Evolutionary conservation across 23 tunicate genomes (phyloP).

Genomic region (Halocynthia aurantium): DNA sequence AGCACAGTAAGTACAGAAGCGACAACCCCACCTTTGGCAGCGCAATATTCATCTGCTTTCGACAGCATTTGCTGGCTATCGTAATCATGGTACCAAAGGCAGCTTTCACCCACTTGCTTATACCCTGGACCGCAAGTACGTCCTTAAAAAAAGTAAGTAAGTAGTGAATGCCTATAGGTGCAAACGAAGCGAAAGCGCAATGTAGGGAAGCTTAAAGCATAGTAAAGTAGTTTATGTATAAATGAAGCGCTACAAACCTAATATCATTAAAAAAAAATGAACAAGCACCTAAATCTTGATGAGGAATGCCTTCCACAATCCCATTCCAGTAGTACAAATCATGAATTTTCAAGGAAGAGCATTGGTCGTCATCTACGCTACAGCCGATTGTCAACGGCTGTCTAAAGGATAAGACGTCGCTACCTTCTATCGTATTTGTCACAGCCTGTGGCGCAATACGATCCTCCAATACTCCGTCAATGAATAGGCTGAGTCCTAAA

Average conservation of each 20-base stretch:
- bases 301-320: slow-evolving; percentile 47
- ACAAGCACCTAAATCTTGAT: slow-evolving; percentile 26
- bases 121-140: neutral
- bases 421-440: neutral
- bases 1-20: neutral
- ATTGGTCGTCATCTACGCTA: slow-evolving; percentile 24
- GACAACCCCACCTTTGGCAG: neutral
- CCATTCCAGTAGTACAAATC: slow-evolving; percentile 64
- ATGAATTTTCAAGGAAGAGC: slow-evolving; percentile 24
- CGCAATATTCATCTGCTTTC: slow-evolving; percentile 5
- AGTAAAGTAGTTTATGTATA: too few species aligned
- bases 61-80: too few species aligned
- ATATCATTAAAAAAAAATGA: too few species aligned
- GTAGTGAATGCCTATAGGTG: too few species aligned
- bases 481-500: slow-evolving; percentile 30
- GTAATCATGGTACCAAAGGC: neutral
- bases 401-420: slow-evolving; percentile 11
- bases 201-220: too few species aligned
- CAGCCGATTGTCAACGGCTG: slow-evolving; percentile 36
- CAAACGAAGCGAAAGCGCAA: too few species aligned
- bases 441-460: neutral
- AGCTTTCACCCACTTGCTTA: slow-evolving; percentile 37
- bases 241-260: too few species aligned
- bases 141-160: neutral
- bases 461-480: slow-evolving; percentile 27